Evolutionary conservation across 2,113 vertebrate genomes (phyloP).

Genomic region (Rousettus leschenaultii): DNA sequence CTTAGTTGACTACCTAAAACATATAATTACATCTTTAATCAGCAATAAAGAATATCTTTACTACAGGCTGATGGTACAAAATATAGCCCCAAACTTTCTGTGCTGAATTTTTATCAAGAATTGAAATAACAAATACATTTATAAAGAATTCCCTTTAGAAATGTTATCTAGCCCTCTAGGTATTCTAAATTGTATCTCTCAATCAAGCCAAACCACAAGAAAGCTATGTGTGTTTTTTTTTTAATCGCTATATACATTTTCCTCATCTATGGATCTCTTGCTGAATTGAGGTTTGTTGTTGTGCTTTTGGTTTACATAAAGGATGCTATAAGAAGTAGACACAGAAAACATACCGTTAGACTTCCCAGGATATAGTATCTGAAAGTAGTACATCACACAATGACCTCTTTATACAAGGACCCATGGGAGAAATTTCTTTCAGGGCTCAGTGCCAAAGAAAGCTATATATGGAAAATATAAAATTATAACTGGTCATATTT

Average conservation of each 20-base stretch:
- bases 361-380: not conserved
- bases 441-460: conserved; percentile 49
- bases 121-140: not conserved
- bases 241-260: not conserved
- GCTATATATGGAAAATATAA: conserved; percentile 50
- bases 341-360: conserved; percentile 1
- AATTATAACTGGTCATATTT: conserved; percentile 62
- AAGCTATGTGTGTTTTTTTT: not conserved
- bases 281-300: not conserved
- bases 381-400: conserved; percentile 24
- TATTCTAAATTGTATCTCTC: not conserved
- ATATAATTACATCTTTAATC: not conserved
- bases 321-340: not conserved
- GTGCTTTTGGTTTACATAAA: conserved; percentile 13
- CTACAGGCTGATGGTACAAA: not conserved
- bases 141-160: not conserved
- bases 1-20: not conserved
- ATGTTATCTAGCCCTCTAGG: not conserved
- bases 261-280: not conserved
- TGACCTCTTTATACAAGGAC: conserved; percentile 56
- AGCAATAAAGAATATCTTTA: not conserved
- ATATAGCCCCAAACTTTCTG: not conserved
- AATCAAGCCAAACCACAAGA: not conserved
- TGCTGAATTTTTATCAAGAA: not conserved
- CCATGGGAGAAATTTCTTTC: conserved; percentile 49